These are phyloP conservation scores for Agraylea sexmaculata DNA, from an alignment of 1,140 invertebrate genomes.

Conservation along the genomic window DNA sequence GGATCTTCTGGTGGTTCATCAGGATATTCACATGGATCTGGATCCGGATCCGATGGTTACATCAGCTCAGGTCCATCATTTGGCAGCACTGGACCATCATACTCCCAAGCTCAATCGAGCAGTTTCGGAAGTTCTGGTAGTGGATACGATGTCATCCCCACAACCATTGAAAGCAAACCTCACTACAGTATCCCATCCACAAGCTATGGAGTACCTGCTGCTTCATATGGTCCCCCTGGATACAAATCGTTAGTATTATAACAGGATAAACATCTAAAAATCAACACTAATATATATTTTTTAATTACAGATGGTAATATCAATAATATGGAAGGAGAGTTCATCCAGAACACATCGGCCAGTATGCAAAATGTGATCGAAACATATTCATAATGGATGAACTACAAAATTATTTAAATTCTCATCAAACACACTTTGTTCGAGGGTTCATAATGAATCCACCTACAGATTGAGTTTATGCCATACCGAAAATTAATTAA, in stretches of 20 bases:
- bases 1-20: neutral
- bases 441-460: too few relatives aligned
- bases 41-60: neutral
- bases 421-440: too few relatives aligned
- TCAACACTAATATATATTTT: constrained; percentile 1
- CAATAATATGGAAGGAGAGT: too few relatives aligned
- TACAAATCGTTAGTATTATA: neutral
- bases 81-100: neutral
- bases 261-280: neutral
- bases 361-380: too few relatives aligned
- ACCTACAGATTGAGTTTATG: too few relatives aligned
- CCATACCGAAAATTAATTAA: too few relatives aligned
- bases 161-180: too few relatives aligned
- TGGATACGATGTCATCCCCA: neutral
- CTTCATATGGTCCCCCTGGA: constrained; percentile 8
- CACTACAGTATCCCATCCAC: constrained; percentile 1
- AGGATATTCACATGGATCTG: neutral
- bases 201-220: constrained; percentile 3
- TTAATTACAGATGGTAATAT: constrained; percentile 11
- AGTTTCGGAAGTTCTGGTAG: neutral
- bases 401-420: too few relatives aligned
- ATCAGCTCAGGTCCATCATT: neutral
- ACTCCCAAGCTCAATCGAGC: neutral
- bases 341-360: too few relatives aligned
- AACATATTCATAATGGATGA: too few relatives aligned